Evolutionary conservation across 2,113 vertebrate genomes (phyloP), one percentile per base, ranked within the genome.

Genomic region (Antigone vipio): DNA sequence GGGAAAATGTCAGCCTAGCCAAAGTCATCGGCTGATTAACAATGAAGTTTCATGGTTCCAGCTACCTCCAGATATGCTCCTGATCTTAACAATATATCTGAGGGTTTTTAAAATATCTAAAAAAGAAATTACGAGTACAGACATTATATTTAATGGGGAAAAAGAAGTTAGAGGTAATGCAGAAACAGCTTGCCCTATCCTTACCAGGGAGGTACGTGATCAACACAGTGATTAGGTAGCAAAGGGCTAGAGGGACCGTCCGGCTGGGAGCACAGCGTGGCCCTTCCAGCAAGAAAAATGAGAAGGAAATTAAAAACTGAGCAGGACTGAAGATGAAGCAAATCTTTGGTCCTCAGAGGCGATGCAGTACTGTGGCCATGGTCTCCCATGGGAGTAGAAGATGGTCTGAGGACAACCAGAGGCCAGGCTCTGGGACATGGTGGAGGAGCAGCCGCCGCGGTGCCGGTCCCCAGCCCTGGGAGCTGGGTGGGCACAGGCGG

Each of bases 1-100:
- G 11, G 56, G 87, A 58, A 97, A 95, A 95, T 94, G 94, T 95
- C 95, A 96, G 85, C 95, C 89, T 69, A 94, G 83, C 53, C 80
- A 87, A 96, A 95, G 94, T 73, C 95, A 92, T 27, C 5, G 49
- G 38, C 90, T 72, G 74, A 85, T 91, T 81, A 91, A 80, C 59
- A 56, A 85, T 91, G 63, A 94, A 63, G 30, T 15, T 50, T 71
- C 79, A 21, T 35, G 45, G 49, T 60, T 88, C 80, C 47, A 29
- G 59, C 64, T 62, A 89, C 19, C 49, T 92, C 68, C 44, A 89
- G 44, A 49, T 66, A 34, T 1, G 2, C 26, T 93, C 66, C 68
- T 83, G 67, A 62, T 53, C 68, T 64, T 56, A 81, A 67, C n/a
- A n/a, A 22, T 6, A 6, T 18, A 86, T 21, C 35, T 26, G 27